Conservation (phyloP, 1,140 invertebrate species). For the Hydropsyche tenuis region DNA sequence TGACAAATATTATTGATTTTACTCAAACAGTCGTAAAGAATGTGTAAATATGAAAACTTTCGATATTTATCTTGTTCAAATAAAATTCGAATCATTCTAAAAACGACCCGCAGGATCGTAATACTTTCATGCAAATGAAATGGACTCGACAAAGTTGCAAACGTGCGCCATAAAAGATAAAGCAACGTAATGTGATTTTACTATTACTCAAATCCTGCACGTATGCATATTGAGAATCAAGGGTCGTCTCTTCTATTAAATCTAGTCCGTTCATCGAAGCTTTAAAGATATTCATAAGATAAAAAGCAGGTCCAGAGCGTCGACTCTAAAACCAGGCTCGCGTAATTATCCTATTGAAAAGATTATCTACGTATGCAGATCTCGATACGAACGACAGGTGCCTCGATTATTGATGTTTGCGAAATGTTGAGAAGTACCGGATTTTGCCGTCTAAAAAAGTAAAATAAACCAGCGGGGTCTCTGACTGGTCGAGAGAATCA, state of each 20-base stretch:
- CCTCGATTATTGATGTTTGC: not conserved
- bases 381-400: conserved; percentile 35
- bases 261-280: conserved; percentile 31
- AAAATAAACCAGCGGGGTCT: not conserved
- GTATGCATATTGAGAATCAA: conserved; percentile 3
- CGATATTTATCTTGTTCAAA: no score
- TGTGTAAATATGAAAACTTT: no score
- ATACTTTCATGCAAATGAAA: no score
- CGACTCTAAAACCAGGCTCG: conserved; percentile 17
- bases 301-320: conserved; percentile 13
- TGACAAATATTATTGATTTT: no score
- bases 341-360: conserved; percentile 50
- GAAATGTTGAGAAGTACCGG: not conserved
- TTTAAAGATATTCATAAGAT: conserved; percentile 30
- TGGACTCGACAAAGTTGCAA: no score
- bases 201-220: not conserved
- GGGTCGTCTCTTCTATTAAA: conserved; percentile 36
- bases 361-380: conserved; percentile 49
- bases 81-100: no score
- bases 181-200: no score
- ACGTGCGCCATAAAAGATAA: no score
- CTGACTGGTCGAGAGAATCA: not conserved
- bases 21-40: no score
- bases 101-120: no score
- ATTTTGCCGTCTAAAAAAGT: not conserved